Conservation (phyloP, 2,888 invertebrate species). For the Xestia rhomboidea region DNA sequence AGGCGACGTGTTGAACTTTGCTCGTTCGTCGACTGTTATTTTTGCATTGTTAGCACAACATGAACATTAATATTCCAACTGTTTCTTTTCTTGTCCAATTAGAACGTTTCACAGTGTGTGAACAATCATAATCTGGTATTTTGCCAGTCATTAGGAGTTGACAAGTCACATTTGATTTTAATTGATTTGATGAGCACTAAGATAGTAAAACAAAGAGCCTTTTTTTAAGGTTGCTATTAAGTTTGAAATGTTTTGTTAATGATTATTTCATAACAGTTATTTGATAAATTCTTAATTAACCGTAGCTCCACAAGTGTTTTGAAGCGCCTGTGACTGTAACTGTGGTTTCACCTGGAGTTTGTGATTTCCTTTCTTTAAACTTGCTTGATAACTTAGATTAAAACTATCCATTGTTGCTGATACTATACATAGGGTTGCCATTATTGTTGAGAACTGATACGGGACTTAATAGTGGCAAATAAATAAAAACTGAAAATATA, state of each 20-base stretch:
- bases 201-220: conserved; percentile 29
- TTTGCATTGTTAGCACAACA: conserved; percentile 54
- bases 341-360: conserved; percentile 10
- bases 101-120: conserved; percentile 55
- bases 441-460: no score
- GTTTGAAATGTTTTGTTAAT: conserved; percentile 11
- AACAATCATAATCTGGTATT: conserved; percentile 52
- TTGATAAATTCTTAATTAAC: conserved; percentile 15
- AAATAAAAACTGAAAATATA: no score
- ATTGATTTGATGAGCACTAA: conserved; percentile 10
- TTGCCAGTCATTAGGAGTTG: conserved; percentile 61
- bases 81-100: conserved; percentile 55
- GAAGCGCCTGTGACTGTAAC: conserved; percentile 1
- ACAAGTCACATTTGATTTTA: conserved; percentile 37
- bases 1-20: conserved; percentile 65
- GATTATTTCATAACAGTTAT: conserved; percentile 8
- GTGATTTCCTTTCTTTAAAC: conserved; percentile 3
- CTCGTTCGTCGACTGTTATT: conserved; percentile 47
- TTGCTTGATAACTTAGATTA: conserved; percentile 20
- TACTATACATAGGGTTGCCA: no score
- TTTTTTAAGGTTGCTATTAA: conserved; percentile 46
- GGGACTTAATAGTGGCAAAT: no score
- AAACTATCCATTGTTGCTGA: not conserved
- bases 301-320: conserved; percentile 13
- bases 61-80: conserved; percentile 47